phyloP scores from a whole-genome alignment of 2,113 vertebrate genomes.

The Drymodes brunneopygia region DNA sequence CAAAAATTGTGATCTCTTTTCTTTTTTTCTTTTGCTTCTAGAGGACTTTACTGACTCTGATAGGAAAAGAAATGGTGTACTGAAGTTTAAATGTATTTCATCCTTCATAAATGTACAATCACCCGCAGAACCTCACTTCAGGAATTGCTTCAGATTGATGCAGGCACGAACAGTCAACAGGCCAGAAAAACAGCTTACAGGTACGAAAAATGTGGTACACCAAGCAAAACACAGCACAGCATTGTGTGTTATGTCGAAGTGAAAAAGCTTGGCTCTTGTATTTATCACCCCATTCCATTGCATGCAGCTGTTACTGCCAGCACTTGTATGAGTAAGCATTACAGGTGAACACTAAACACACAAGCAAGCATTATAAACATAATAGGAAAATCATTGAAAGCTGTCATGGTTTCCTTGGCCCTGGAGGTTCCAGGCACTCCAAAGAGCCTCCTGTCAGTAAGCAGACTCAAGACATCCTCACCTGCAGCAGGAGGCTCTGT shows the following conservation, averaged over 20 bases:
- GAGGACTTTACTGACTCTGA: not conserved
- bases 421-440: accelerated
- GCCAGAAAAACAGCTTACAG: not conserved
- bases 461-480: accelerated
- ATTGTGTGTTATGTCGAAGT: accelerated
- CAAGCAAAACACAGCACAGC: not conserved
- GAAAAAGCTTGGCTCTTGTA: not conserved
- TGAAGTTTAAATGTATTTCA: not conserved
- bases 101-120: not conserved
- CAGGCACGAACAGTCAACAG: not conserved
- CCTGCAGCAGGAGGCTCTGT: accelerated
- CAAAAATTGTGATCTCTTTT: not conserved
- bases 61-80: not conserved
- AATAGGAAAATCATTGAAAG: not conserved
- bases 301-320: not conserved
- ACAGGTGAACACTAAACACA: not conserved
- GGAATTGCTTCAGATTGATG: not conserved
- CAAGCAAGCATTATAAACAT: not conserved
- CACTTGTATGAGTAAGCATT: accelerated
- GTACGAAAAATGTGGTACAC: not conserved
- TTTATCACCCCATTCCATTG: not conserved
- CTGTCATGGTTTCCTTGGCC: accelerated
- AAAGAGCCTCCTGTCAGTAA: accelerated
- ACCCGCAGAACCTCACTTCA: not conserved
- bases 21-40: not conserved